Percentiles rank a stretch among this genome's conserved stretches.
Conservation (phyloP, 1,140 invertebrate genomes). For the Ceratina calcarata region DNA sequence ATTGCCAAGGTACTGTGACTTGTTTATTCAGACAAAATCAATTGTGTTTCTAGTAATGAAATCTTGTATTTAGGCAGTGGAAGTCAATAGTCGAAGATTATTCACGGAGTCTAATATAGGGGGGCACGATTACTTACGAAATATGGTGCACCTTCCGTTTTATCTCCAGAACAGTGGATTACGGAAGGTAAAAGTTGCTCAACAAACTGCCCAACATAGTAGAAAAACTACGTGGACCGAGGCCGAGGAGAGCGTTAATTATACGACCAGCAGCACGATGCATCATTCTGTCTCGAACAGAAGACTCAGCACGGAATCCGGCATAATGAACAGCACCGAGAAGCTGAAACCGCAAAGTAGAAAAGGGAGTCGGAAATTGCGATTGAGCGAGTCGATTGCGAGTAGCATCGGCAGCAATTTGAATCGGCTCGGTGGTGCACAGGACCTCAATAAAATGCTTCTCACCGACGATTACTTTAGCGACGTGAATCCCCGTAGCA, state of each 20-base stretch:
- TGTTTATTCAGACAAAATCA: not conserved
- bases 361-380: conserved; percentile 85
- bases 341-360: conserved; percentile 82
- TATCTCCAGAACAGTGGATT: conserved; percentile 98
- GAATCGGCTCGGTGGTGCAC: conserved; percentile 86
- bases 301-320: conserved; percentile 88
- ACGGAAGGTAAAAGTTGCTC: conserved; percentile 91
- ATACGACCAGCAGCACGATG: conserved; percentile 76
- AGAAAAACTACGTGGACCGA: conserved; percentile 76
- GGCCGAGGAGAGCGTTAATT: conserved; percentile 80
- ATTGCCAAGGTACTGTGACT: conserved; percentile 92
- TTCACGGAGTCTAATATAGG: conserved; percentile 95
- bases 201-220: conserved; percentile 85
- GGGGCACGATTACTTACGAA: conserved; percentile 95
- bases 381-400: conserved; percentile 92
- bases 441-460: conserved; percentile 91
- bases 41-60: too few relatives aligned
- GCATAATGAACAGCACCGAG: conserved; percentile 88
- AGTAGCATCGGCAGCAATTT: conserved; percentile 94
- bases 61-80: conserved; percentile 86
- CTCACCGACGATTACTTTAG: conserved; percentile 97
- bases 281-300: conserved; percentile 85
- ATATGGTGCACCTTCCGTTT: conserved; percentile 98
- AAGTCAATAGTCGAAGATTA: conserved; percentile 92
- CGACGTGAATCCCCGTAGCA: conserved; percentile 98